Conservation (phyloP, 2,113 vertebrate species). For the Labeo rohita region DNA sequence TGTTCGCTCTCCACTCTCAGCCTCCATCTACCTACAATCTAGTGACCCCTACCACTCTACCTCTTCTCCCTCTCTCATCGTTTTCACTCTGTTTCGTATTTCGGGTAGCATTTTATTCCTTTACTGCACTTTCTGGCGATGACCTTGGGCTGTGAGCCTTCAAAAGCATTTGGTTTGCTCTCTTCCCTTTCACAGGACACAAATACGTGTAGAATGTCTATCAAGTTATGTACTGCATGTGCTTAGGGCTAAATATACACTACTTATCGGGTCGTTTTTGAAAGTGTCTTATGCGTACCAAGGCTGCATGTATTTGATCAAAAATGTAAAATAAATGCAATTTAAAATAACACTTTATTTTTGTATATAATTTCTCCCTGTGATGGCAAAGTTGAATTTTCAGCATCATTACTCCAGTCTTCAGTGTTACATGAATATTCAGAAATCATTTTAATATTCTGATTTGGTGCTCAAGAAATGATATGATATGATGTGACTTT, state of each 20-base stretch:
- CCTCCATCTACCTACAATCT: slow-evolving; percentile 37
- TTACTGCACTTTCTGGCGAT: slow-evolving; percentile 44
- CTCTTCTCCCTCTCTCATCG: slow-evolving; percentile 27
- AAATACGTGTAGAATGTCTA: slow-evolving; percentile 10
- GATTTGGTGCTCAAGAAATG: not conserved
- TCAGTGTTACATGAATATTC: no score
- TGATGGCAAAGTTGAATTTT: no score
- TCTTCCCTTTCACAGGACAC: slow-evolving; percentile 3
- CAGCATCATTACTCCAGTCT: no score
- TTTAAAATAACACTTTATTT: not conserved
- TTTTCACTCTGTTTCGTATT: slow-evolving; percentile 38
- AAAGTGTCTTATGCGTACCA: not conserved
- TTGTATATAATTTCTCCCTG: no score
- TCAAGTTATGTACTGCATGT: not conserved
- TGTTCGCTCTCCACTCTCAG: slow-evolving; percentile 28
- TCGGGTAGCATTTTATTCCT: slow-evolving; percentile 43
- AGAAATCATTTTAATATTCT: not conserved
- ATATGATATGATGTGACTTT: no score
- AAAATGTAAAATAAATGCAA: not conserved
- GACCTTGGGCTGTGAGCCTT: slow-evolving; percentile 37
- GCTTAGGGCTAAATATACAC: not conserved
- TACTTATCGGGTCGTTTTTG: not conserved
- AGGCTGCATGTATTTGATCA: not conserved
- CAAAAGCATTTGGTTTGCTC: slow-evolving; percentile 1
- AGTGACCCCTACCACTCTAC: slow-evolving; percentile 34